These are phyloP conservation scores for Pyrocoelia pectoralis DNA, from an alignment of 2,888 invertebrate genomes.

Conservation along the genomic window DNA sequence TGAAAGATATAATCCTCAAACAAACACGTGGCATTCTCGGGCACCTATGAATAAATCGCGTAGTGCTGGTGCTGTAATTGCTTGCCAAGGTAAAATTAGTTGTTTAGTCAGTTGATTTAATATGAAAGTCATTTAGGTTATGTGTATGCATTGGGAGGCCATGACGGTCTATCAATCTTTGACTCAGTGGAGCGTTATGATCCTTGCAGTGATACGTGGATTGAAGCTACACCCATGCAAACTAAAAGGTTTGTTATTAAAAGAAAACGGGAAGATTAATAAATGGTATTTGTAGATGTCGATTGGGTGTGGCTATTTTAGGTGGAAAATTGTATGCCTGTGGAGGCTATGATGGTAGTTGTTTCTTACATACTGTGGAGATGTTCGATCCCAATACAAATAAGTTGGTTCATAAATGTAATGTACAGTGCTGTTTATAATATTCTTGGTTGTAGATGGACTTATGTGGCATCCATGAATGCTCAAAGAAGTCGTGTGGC, in stretches of 20 bases:
- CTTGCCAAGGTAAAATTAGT: constrained; percentile 53
- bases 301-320: constrained; percentile 82
- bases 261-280: not conserved
- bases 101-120: not conserved
- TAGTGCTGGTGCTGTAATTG: constrained; percentile 59
- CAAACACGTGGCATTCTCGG: constrained; percentile 76
- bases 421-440: no score
- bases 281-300: constrained; percentile 65
- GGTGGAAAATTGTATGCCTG: constrained; percentile 85
- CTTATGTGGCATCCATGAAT: constrained; percentile 80
- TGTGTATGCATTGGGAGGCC: constrained; percentile 85
- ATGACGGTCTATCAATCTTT: constrained; percentile 87
- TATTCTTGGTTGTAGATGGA: constrained; percentile 68
- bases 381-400: constrained; percentile 78
- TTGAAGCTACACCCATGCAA: constrained; percentile 78
- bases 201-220: constrained; percentile 77
- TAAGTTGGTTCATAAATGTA: constrained; percentile 59
- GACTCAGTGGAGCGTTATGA: constrained; percentile 86
- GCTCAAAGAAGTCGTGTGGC: constrained; percentile 84
- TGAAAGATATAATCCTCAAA: constrained; percentile 79
- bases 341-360: constrained; percentile 86
- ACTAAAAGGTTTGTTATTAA: constrained; percentile 64
- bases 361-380: constrained; percentile 84
- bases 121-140: constrained; percentile 63
- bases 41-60: constrained; percentile 74